Percentiles rank a stretch among this genome's conserved stretches.
phyloP scores from a whole-genome alignment of 2,113 vertebrate genomes.

The Ptilorrhoa leucosticta region DNA sequence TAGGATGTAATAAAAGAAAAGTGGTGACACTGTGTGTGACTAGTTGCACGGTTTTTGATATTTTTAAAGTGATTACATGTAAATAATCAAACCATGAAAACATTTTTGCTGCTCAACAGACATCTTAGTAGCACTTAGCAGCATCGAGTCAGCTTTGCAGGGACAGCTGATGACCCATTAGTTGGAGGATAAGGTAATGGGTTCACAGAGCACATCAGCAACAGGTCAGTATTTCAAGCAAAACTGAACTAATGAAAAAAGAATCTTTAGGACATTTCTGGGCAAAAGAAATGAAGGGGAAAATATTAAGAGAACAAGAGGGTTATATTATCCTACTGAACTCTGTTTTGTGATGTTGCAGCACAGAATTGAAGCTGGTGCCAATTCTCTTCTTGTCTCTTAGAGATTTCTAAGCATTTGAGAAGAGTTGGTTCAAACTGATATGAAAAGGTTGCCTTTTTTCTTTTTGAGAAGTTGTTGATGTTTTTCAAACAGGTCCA shows the following conservation, averaged over 20 bases:
- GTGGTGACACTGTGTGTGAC: background rate
- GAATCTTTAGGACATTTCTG: background rate
- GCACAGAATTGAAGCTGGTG: background rate
- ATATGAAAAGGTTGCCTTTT: background rate
- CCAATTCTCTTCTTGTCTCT: background rate
- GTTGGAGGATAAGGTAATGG: background rate
- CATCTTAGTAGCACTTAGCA: background rate
- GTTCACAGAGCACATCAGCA: background rate
- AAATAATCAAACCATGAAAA: background rate
- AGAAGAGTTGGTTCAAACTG: background rate
- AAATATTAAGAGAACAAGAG: background rate
- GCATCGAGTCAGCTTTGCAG: background rate
- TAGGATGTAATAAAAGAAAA: background rate
- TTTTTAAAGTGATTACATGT: background rate
- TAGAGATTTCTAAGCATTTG: background rate
- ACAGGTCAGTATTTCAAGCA: background rate
- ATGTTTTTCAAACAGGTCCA: background rate
- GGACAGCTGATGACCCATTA: background rate
- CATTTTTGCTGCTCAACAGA: background rate
- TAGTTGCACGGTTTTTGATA: background rate
- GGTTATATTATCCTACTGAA: background rate
- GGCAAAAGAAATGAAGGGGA: background rate
- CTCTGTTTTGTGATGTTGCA: background rate
- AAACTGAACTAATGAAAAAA: background rate
- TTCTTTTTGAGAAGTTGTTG: background rate